A percentile compares a stretch with the other conserved stretches of the same genome.
Evolutionary conservation across 2,888 invertebrate species (phyloP).

Genomic region (Mycalesis mineus): DNA sequence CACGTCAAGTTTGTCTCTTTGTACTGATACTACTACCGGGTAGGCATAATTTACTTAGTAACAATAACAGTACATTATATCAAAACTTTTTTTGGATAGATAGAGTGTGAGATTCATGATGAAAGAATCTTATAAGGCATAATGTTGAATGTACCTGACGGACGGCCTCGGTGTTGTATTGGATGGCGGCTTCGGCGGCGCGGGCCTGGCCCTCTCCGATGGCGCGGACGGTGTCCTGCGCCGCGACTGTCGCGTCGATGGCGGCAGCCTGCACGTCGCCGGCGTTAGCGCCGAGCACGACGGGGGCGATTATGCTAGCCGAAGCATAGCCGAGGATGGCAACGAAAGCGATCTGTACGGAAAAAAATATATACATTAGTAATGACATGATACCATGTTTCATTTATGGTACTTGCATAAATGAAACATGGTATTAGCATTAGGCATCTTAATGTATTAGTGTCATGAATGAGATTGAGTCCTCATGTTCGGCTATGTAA

Average conservation of each 20-base stretch:
- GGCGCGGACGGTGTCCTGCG: slow-evolving; percentile 58
- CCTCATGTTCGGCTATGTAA: too few species aligned
- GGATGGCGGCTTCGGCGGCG: slow-evolving; percentile 60
- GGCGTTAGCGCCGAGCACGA: slow-evolving; percentile 56
- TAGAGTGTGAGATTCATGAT: not conserved
- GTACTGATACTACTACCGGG: too few species aligned
- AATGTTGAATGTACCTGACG: slow-evolving; percentile 32
- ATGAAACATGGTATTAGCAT: too few species aligned
- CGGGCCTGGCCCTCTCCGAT: slow-evolving; percentile 56
- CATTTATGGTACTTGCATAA: too few species aligned
- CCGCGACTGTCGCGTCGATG: slow-evolving; percentile 65
- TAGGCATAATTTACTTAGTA: too few species aligned
- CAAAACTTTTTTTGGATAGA: too few species aligned
- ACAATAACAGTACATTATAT: too few species aligned
- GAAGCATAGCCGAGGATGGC: slow-evolving; percentile 74
- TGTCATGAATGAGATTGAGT: too few species aligned
- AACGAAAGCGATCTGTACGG: slow-evolving; percentile 61
- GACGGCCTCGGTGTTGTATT: slow-evolving; percentile 61
- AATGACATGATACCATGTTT: too few species aligned
- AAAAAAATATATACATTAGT: not conserved
- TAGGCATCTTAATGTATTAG: too few species aligned
- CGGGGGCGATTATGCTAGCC: slow-evolving; percentile 55
- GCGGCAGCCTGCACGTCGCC: slow-evolving; percentile 70
- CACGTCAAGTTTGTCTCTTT: too few species aligned
- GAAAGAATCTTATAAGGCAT: too few species aligned